A percentile compares a stretch with the other conserved stretches of the same genome.
Conservation (phyloP, 2,888 invertebrate species). For the Leucophora obtusa region DNA sequence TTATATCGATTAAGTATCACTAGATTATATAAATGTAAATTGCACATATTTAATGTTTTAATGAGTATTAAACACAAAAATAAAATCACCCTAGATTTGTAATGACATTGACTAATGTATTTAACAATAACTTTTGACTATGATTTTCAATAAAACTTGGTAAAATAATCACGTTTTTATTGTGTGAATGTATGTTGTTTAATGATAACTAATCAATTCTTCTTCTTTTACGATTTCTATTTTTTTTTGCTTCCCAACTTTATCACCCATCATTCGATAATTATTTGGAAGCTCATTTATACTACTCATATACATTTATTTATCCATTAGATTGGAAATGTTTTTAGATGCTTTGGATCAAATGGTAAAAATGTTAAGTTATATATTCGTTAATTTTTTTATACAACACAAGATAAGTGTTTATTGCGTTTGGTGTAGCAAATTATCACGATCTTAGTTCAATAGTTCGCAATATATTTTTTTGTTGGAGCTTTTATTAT, state of each 20-base stretch:
- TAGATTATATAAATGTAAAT: neutral
- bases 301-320: neutral
- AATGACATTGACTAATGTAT: conserved; percentile 41
- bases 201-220: conserved; percentile 32
- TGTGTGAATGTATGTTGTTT: conserved; percentile 8
- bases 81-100: neutral
- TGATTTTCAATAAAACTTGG: neutral
- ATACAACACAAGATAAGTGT: conserved; percentile 37
- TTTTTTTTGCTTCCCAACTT: neutral
- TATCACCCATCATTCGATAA: conserved; percentile 32
- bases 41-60: conserved; percentile 1
- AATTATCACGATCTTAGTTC: conserved; percentile 62
- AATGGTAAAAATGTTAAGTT: conserved; percentile 1
- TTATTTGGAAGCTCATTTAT: conserved; percentile 32
- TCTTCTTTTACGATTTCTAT: conserved; percentile 7
- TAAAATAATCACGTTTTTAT: conserved; percentile 24
- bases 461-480: conserved; percentile 49
- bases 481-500: conserved; percentile 5
- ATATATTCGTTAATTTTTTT: neutral
- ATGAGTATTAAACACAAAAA: conserved; percentile 1
- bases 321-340: neutral
- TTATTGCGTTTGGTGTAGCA: conserved; percentile 58
- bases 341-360: conserved; percentile 5
- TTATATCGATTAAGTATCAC: too few relatives aligned
- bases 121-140: neutral